Evolutionary conservation across 2,797 vertebrate genomes (phyloP).

Genomic region (Crypturellus tataupa): DNA sequence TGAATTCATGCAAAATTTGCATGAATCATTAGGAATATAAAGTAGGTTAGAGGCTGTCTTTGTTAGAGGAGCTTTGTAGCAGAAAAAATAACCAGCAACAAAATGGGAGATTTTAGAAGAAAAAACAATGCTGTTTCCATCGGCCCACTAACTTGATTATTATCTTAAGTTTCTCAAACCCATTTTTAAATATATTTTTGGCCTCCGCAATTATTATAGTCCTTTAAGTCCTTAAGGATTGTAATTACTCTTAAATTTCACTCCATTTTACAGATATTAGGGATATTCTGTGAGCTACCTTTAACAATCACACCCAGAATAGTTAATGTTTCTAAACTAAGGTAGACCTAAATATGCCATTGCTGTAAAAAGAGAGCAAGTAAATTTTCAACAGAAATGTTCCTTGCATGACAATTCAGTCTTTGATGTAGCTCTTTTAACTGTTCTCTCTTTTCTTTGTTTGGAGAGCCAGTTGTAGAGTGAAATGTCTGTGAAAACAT

Average conservation of each 20-base stretch:
- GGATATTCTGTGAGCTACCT: not conserved
- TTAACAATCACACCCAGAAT: not conserved
- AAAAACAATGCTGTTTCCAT: not conserved
- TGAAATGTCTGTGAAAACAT: not conserved
- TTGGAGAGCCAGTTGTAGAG: not conserved
- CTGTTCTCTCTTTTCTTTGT: not conserved
- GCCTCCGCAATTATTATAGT: not conserved
- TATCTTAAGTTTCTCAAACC: not conserved
- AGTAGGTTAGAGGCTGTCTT: slow-evolving; percentile 44
- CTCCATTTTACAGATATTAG: not conserved
- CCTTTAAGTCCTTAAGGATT: not conserved
- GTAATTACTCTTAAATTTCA: not conserved
- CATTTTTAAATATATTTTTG: not conserved
- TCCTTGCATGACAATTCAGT: slow-evolving; percentile 12
- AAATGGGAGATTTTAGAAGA: not conserved
- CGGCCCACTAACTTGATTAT: not conserved
- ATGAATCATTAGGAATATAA: slow-evolving; percentile 18
- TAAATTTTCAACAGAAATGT: slow-evolving; percentile 56
- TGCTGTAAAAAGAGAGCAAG: slow-evolving; percentile 47
- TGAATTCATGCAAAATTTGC: not conserved
- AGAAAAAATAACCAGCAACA: not conserved
- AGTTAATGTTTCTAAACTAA: slow-evolving; percentile 35
- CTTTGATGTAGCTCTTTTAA: slow-evolving; percentile 43
- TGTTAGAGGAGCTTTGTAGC: not conserved
- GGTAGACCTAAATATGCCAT: slow-evolving; percentile 65